A percentile compares a stretch with the other conserved stretches of the same genome.
phyloP scores from a whole-genome alignment of 2,113 vertebrate species.

The Tylochromis polylepis region DNA sequence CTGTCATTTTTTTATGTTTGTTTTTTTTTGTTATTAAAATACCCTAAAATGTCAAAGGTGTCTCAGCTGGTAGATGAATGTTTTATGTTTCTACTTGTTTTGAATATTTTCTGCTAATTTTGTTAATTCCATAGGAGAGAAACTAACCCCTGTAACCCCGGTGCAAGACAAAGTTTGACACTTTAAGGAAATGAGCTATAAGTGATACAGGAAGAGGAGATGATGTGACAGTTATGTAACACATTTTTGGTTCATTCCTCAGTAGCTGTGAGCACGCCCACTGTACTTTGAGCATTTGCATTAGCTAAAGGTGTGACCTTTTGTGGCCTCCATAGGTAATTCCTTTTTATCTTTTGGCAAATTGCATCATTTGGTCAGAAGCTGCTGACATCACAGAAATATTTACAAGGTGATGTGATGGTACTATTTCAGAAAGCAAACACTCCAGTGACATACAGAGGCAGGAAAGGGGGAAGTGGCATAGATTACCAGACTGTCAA shows the following conservation, averaged over 20 bases:
- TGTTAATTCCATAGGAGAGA: not conserved
- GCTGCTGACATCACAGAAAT: not conserved
- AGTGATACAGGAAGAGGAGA: not conserved
- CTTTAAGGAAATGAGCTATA: not conserved
- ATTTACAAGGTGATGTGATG: not conserved
- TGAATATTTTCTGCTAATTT: not conserved
- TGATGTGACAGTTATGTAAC: not conserved
- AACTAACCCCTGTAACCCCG: not conserved
- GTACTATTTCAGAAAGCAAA: not conserved
- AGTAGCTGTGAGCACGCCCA: not conserved
- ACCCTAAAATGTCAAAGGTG: not conserved
- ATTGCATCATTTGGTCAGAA: not conserved
- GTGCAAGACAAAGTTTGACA: accelerated
- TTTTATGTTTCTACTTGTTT: not conserved
- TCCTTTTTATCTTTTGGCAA: not conserved
- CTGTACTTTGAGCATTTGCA: not conserved
- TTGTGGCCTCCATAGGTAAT: not conserved
- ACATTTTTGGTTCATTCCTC: not conserved
- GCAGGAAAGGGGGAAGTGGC: not conserved
- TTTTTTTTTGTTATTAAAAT: too few species aligned
- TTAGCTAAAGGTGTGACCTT: not conserved
- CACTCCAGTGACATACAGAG: not conserved
- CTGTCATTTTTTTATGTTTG: not conserved
- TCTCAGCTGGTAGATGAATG: not conserved
- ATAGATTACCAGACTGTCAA: not conserved